phyloP scores from a whole-genome alignment of 2,888 invertebrate genomes.

The Microplitis deprimator region DNA sequence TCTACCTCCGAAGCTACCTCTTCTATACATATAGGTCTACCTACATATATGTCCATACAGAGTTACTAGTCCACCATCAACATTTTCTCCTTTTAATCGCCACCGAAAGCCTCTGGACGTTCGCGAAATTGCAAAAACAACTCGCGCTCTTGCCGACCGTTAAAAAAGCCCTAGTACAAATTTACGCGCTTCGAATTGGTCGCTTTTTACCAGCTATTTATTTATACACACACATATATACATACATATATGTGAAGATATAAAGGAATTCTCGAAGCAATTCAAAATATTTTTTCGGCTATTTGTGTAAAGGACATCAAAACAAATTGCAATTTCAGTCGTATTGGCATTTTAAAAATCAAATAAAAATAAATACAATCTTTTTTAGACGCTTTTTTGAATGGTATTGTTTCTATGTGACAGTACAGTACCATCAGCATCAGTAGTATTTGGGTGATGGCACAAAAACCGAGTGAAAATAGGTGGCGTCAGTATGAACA shows the following conservation, averaged over 20 bases:
- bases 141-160: neutral
- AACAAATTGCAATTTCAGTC: conserved; percentile 38
- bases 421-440: conserved; percentile 25
- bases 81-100: neutral
- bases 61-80: neutral
- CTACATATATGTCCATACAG: neutral
- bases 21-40: conserved; percentile 40
- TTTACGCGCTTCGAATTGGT: neutral
- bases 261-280: neutral
- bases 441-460: conserved; percentile 26
- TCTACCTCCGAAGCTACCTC: conserved; percentile 34
- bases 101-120: neutral
- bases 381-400: conserved; percentile 45
- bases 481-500: conserved; percentile 41
- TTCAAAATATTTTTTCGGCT: neutral
- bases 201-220: neutral
- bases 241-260: neutral
- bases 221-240: neutral
- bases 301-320: conserved; percentile 9
- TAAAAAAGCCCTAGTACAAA: neutral
- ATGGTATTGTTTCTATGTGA: conserved; percentile 30
- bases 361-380: conserved; percentile 48
- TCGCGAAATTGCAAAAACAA: neutral
- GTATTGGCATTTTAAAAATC: conserved; percentile 45
- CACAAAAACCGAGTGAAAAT: conserved; percentile 40